These are phyloP conservation scores for Emydoidea blandingii DNA, from an alignment of 2,797 vertebrate species.

Conservation along the genomic window DNA sequence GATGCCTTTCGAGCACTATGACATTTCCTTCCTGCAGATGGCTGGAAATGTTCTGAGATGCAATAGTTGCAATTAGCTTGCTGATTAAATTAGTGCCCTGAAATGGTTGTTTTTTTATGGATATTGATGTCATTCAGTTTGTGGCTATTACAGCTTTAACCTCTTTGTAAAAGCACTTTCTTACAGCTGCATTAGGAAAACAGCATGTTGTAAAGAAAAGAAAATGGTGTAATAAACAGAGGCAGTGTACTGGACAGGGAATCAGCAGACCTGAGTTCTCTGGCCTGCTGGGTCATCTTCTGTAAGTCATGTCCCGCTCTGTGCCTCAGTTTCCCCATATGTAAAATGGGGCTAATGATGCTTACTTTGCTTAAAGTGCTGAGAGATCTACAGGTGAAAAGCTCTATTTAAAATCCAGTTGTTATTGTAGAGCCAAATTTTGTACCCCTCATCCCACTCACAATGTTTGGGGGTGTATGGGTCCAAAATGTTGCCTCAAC, in stretches of 20 bases:
- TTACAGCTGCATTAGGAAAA: background rate
- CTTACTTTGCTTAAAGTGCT: background rate
- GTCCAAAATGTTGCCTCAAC: background rate
- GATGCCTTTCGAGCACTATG: slow-evolving; percentile 34
- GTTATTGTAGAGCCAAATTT: background rate
- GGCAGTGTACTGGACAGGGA: background rate
- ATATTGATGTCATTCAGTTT: slow-evolving; percentile 42
- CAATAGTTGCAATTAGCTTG: slow-evolving; percentile 59
- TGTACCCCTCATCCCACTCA: background rate
- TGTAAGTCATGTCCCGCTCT: background rate
- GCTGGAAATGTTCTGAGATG: slow-evolving; percentile 70
- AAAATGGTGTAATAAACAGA: background rate
- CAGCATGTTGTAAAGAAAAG: background rate
- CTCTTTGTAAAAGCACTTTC: slow-evolving; percentile 4
- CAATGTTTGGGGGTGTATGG: background rate
- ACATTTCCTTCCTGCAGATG: slow-evolving; percentile 74
- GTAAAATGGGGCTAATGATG: background rate
- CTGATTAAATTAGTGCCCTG: slow-evolving; percentile 71
- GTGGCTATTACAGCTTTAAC: slow-evolving; percentile 54
- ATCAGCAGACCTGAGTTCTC: background rate
- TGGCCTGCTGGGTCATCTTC: background rate
- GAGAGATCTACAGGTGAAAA: background rate
- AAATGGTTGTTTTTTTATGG: slow-evolving; percentile 65
- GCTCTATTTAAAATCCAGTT: background rate
- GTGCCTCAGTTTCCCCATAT: background rate